Percentiles rank a stretch among this genome's conserved stretches.
phyloP scores from a whole-genome alignment of 1,140 invertebrate species.

The Orussus abietinus region DNA sequence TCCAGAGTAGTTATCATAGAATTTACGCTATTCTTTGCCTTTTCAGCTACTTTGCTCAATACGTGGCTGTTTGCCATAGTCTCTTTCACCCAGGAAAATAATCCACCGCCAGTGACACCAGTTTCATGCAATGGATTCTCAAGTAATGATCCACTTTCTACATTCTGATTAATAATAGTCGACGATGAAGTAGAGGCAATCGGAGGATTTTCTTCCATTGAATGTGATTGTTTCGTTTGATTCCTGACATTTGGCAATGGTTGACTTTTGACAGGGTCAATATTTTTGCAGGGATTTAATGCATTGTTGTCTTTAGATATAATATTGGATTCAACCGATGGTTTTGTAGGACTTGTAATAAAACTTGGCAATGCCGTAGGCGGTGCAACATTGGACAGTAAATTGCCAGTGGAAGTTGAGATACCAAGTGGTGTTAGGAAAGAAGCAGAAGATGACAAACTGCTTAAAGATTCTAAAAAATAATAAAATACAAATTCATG shows the following conservation, averaged over 20 bases:
- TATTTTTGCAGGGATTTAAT: conserved; percentile 7
- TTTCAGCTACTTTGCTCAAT: conserved; percentile 67
- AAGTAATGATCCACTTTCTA: too few species aligned
- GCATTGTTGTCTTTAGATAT: conserved; percentile 13
- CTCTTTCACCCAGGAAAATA: conserved; percentile 56
- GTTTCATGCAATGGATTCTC: conserved; percentile 25
- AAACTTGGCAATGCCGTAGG: conserved; percentile 52
- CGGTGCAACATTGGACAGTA: conserved; percentile 49
- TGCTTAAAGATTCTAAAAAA: conserved; percentile 36
- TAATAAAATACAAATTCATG: conserved; percentile 9
- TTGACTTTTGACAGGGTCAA: conserved; percentile 18
- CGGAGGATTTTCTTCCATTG: too few species aligned
- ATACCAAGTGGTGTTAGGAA: conserved; percentile 30
- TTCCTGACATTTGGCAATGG: conserved; percentile 11
- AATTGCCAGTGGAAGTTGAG: conserved; percentile 30
- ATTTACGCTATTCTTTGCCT: conserved; percentile 79
- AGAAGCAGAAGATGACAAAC: conserved; percentile 35
- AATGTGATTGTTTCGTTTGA: conserved; percentile 14
- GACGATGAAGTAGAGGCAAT: too few species aligned
- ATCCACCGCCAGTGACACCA: conserved; percentile 29
- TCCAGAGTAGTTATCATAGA: conserved; percentile 85
- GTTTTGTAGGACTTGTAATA: conserved; percentile 29
- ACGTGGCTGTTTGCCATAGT: conserved; percentile 49
- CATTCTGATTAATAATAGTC: too few species aligned
- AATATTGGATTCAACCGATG: too few species aligned